These are phyloP conservation scores for Cebus imitator DNA, from an alignment of 2,113 vertebrate species.

Conservation along the genomic window DNA sequence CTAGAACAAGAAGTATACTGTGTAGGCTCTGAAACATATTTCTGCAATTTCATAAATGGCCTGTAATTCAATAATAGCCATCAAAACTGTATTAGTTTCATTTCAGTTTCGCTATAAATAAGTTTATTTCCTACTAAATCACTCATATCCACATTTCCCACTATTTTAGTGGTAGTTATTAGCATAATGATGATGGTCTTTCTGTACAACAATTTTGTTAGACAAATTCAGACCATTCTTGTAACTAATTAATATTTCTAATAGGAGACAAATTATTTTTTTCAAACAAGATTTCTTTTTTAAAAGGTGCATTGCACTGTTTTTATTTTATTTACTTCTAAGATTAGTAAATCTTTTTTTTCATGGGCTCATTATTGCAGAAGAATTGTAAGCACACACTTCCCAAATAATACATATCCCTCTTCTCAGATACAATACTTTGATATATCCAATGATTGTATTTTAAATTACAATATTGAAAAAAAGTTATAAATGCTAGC, in stretches of 20 bases:
- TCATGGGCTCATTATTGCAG: not conserved
- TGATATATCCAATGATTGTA: not conserved
- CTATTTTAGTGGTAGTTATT: constrained; percentile 54
- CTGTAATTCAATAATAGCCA: constrained; percentile 64
- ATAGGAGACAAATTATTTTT: not conserved
- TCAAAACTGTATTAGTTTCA: constrained; percentile 64
- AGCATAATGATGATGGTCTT: constrained; percentile 52
- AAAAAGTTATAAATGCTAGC: not conserved
- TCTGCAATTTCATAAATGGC: constrained; percentile 68
- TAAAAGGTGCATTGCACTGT: not conserved
- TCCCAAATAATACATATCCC: not conserved
- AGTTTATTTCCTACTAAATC: constrained; percentile 66
- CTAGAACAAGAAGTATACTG: not conserved
- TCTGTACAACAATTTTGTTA: constrained; percentile 35
- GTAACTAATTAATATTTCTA: constrained; percentile 49
- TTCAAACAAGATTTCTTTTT: not conserved
- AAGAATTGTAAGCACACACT: not conserved
- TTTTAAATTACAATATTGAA: constrained; percentile 34
- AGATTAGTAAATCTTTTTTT: constrained; percentile 18
- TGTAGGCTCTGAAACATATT: constrained; percentile 25
- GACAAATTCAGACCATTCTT: constrained; percentile 34
- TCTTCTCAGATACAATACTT: not conserved
- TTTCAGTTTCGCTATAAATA: constrained; percentile 47
- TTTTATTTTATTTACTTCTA: not conserved
- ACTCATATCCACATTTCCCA: constrained; percentile 58